phyloP scores from a whole-genome alignment of 2,888 invertebrate species.

The Chloromyia formosa region DNA sequence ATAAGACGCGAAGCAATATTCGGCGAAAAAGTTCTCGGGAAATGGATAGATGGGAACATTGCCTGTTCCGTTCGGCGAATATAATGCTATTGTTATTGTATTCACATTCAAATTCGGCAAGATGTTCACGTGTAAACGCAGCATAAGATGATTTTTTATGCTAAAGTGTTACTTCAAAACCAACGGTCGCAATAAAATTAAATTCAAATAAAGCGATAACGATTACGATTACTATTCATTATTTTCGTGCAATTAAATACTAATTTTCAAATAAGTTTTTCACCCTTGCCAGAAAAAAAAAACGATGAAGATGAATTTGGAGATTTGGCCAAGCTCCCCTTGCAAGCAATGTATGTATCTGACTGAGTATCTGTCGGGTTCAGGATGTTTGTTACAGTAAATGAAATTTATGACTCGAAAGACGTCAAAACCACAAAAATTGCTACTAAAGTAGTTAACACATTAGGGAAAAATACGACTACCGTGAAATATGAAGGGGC shows the following conservation, averaged over 20 bases:
- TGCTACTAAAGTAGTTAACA: slow-evolving; percentile 16
- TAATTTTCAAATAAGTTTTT: slow-evolving; percentile 47
- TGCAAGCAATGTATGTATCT: too few species aligned
- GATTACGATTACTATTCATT: slow-evolving; percentile 42
- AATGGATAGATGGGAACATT: too few species aligned
- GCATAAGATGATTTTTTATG: too few species aligned
- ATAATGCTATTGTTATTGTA: too few species aligned
- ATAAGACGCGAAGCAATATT: too few species aligned
- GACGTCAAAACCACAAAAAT: slow-evolving; percentile 35
- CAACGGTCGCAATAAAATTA: slow-evolving; percentile 19
- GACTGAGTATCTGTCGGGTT: neutral
- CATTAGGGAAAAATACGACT: neutral
- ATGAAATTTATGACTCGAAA: slow-evolving; percentile 26
- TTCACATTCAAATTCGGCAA: too few species aligned
- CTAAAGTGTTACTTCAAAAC: neutral
- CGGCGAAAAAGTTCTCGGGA: too few species aligned
- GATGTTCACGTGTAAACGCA: too few species aligned
- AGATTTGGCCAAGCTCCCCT: too few species aligned
- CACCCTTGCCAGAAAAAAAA: neutral
- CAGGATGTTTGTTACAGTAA: neutral
- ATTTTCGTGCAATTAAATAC: slow-evolving; percentile 49
- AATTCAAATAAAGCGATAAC: slow-evolving; percentile 34
- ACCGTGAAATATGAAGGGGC: too few species aligned
- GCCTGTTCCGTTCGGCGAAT: too few species aligned
- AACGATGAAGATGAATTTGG: too few species aligned